These are phyloP conservation scores for Apeltes quadracus DNA, from an alignment of 2,113 vertebrate species.

Conservation along the genomic window DNA sequence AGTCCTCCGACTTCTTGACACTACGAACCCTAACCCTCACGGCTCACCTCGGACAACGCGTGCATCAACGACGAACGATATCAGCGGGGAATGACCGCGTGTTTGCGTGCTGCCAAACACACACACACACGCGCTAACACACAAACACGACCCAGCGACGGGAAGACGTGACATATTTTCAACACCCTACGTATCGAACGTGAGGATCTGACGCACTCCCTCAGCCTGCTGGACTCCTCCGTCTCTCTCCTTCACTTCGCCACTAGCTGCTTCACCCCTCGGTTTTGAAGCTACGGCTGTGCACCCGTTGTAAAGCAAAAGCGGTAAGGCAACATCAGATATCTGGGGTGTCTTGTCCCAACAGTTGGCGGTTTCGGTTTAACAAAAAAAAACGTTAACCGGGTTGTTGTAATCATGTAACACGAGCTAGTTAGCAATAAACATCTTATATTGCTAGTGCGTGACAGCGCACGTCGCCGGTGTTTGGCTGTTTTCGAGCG, in stretches of 20 bases:
- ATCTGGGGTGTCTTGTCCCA: constrained; percentile 4
- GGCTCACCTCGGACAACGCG: background rate
- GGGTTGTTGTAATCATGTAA: constrained; percentile 4
- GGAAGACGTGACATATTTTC: constrained; percentile 49
- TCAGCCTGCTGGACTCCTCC: constrained; percentile 27
- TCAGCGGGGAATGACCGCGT: background rate
- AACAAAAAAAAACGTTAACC: background rate
- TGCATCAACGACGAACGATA: background rate
- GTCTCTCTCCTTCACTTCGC: constrained; percentile 36
- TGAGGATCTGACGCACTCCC: constrained; percentile 49
- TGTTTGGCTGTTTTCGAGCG: constrained; percentile 48
- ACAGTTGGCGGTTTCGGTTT: background rate
- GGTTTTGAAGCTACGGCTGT: constrained; percentile 47
- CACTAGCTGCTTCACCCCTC: constrained; percentile 44
- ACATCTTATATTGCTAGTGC: constrained; percentile 21
- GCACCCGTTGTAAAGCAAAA: constrained; percentile 48
- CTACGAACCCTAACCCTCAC: background rate
- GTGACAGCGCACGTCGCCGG: constrained; percentile 62
- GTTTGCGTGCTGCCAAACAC: background rate
- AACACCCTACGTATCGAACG: constrained; percentile 43
- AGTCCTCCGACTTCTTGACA: background rate
- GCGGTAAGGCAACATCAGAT: constrained; percentile 65
- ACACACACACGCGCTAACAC: background rate
- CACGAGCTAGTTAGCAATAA: constrained; percentile 41
- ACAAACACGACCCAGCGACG: background rate